Evolutionary conservation across 1,140 invertebrate genomes (phyloP).

Genomic region (Drosophila navojoa): DNA sequence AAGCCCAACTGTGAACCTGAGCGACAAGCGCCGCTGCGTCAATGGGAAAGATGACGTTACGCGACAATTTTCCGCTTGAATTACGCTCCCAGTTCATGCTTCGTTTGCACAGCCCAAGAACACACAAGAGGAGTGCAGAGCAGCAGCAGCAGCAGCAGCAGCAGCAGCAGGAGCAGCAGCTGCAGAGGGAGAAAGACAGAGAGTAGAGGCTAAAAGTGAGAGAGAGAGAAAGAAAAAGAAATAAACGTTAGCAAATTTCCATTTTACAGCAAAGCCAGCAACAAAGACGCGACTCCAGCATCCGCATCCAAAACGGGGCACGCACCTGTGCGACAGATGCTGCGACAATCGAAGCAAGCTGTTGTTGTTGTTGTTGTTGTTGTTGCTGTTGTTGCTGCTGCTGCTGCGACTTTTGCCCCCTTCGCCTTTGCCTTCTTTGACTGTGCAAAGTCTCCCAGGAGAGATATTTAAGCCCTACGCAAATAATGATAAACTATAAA

Average conservation of each 20-base stretch:
- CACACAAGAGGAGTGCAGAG: neutral
- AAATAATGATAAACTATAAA: conserved; percentile 83
- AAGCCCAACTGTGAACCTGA: conserved; percentile 15
- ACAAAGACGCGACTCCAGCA: conserved; percentile 27
- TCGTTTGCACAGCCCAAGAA: conserved; percentile 69
- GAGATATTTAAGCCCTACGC: conserved; percentile 74
- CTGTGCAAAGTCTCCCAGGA: conserved; percentile 60
- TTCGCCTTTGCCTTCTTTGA: conserved; percentile 21
- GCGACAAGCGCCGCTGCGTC: conserved; percentile 54
- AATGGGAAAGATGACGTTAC: conserved; percentile 77
- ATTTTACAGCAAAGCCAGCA: conserved; percentile 71
- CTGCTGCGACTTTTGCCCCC: conserved; percentile 18
- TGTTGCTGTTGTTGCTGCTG: neutral
- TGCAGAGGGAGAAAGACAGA: neutral
- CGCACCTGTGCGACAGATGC: conserved; percentile 57
- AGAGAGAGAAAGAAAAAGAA: conserved; percentile 60
- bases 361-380: conserved; percentile 37
- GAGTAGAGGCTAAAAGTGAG: neutral
- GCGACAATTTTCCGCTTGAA: conserved; percentile 82
- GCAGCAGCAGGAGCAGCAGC: too few species aligned
- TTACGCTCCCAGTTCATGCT: conserved; percentile 81
- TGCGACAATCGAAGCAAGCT: conserved; percentile 69
- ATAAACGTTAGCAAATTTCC: conserved; percentile 81
- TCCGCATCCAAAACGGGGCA: conserved; percentile 34
- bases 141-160: neutral